These are phyloP conservation scores for Cacoxenus indagator DNA, from an alignment of 2,888 invertebrate genomes.

Conservation along the genomic window DNA sequence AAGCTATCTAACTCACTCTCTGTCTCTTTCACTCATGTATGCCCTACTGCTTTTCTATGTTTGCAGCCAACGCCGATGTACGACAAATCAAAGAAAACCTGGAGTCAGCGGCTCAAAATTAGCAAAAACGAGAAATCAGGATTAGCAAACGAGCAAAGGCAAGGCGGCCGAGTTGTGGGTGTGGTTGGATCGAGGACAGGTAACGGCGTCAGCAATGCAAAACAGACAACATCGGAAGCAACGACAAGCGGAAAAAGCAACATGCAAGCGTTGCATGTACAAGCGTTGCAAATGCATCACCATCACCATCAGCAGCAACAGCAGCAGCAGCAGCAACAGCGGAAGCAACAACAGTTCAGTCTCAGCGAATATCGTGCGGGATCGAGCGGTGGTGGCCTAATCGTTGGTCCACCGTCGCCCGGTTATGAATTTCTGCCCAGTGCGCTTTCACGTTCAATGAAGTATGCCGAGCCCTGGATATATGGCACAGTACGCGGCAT, in stretches of 20 bases:
- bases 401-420: constrained; percentile 39
- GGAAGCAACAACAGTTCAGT: constrained; percentile 20
- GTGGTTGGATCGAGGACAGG: constrained; percentile 28
- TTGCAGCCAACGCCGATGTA: constrained; percentile 65
- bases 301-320: constrained; percentile 46
- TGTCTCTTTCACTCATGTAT: background rate
- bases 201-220: constrained; percentile 4
- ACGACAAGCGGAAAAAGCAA: constrained; percentile 18
- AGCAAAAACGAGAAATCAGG: constrained; percentile 72
- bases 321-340: constrained; percentile 7
- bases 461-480: constrained; percentile 87
- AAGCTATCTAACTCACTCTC: background rate
- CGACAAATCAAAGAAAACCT: constrained; percentile 76
- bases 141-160: constrained; percentile 56
- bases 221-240: background rate
- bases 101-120: constrained; percentile 80
- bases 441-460: constrained; percentile 86
- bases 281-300: constrained; percentile 48
- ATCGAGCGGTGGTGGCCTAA: background rate
- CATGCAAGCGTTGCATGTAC: constrained; percentile 49
- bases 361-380: constrained; percentile 11
- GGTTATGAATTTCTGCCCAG: constrained; percentile 70
- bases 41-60: background rate
- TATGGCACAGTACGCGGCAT: constrained; percentile 81
- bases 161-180: constrained; percentile 2